Base-by-base conservation (phyloP, 2,113 vertebrate species). In the Microcebus griseorufus region DNA sequence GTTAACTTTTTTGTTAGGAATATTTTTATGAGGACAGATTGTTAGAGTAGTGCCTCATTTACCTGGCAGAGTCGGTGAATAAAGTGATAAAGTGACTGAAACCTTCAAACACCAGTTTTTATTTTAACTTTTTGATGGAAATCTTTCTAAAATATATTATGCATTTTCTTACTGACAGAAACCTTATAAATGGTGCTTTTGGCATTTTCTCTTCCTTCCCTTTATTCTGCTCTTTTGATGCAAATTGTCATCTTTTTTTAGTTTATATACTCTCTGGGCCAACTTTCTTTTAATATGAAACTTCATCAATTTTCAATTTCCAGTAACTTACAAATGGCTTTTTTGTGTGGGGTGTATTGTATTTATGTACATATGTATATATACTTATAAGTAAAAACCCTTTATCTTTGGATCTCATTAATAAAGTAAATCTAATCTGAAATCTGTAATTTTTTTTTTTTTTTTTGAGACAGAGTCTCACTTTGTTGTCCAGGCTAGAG, bases 341-440 rank as follows among this genome's bases (percentile, higher is more conserved):
- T 64, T 94, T 73, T 48, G 10, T 42, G 14, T 53, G 25, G 25
- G 6, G 14, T 78, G 16, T 20, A 6, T 58, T 39, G 51, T 73
- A 72, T 67, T 27, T 82, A 39, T 37, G 16, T 85, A 20, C 12
- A 20, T 73, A 37, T 58, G 14, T 92, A 9, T 86, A 3, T 75
- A 48, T 65, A 82, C 73, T 29, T 75, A 83, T 70, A 42, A 78
- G 67, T 85, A 78, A 51, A 16, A 83, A 42, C 4, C 62, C 25
- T 73, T 64, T 62, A 65, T 20, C 18, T 95, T 85, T 42, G 22
- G 42, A 8, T 92, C 22, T 92, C 84, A 70, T 23, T 88, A 87
- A 53, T 94, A 53, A 95, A 60, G 4, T 92, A 85, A 90, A 51
- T 72, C 27, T 76, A 53, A 94, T 90, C 42, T 90, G 70, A 96